Evolutionary conservation across 1,140 invertebrate genomes (phyloP).

Genomic region (Lucilia cuprina): DNA sequence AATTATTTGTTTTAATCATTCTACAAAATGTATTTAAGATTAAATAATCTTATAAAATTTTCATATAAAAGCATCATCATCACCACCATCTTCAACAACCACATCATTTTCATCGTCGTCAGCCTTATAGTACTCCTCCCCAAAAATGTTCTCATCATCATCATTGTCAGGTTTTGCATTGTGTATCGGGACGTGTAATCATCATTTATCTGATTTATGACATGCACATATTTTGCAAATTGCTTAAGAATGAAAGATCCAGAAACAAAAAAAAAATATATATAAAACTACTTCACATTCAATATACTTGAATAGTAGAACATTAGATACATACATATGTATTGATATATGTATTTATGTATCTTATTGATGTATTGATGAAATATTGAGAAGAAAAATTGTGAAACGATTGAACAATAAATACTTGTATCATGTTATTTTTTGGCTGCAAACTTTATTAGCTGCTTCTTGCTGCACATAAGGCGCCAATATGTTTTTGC

Average conservation of each 20-base stretch:
- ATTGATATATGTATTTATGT: too few species aligned
- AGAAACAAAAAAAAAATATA: neutral
- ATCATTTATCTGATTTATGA: conserved; percentile 18
- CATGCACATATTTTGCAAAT: conserved; percentile 17
- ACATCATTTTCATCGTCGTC: too few species aligned
- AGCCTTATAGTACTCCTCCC: neutral
- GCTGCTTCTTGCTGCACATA: neutral
- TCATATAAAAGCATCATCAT: conserved; percentile 5
- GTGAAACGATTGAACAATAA: neutral
- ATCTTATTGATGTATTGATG: neutral
- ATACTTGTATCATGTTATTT: neutral
- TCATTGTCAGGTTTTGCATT: conserved; percentile 8
- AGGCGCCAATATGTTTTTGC: conserved; percentile 12
- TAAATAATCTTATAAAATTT: neutral
- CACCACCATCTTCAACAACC: neutral
- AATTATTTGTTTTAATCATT: neutral
- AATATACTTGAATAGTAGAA: neutral
- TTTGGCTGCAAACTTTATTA: neutral
- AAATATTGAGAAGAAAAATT: neutral
- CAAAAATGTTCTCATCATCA: neutral
- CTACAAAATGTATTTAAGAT: neutral
- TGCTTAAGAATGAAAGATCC: neutral
- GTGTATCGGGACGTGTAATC: neutral
- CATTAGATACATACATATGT: neutral
- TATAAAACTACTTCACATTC: neutral